phyloP scores from a whole-genome alignment of 2,113 vertebrate genomes.

The Phrynosoma blainvillii region DNA sequence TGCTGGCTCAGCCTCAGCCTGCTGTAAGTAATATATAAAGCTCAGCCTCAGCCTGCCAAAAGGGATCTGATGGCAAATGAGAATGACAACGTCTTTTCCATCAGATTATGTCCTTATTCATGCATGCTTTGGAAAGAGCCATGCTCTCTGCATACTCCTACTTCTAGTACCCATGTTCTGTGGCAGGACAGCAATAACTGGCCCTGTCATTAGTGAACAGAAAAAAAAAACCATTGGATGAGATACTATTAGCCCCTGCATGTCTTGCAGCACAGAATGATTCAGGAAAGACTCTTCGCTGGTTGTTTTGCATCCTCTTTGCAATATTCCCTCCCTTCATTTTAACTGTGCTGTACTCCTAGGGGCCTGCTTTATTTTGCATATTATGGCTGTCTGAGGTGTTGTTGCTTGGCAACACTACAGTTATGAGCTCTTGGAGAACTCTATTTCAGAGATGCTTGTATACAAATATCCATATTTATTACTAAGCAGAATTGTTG shows the following conservation, averaged over 20 bases:
- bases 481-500: not conserved
- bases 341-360: conserved; percentile 29
- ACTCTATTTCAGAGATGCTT: conserved; percentile 42
- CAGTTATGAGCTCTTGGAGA: conserved; percentile 17
- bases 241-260: not conserved
- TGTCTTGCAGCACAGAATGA: not conserved
- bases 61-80: not conserved
- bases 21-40: not conserved
- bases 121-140: not conserved
- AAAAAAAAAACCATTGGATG: not conserved
- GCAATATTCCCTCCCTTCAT: not conserved
- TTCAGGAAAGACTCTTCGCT: not conserved
- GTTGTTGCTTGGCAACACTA: conserved; percentile 60
- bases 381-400: conserved; percentile 45
- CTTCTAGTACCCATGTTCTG: not conserved
- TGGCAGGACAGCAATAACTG: not conserved
- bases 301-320: not conserved
- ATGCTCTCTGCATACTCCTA: no score
- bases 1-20: not conserved
- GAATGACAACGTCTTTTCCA: not conserved
- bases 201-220: not conserved
- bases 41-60: not conserved
- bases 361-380: conserved; percentile 37
- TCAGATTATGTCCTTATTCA: not conserved
- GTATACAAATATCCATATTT: conserved; percentile 31